Conservation (phyloP, 2,113 vertebrate species). For the Serinus canaria region DNA sequence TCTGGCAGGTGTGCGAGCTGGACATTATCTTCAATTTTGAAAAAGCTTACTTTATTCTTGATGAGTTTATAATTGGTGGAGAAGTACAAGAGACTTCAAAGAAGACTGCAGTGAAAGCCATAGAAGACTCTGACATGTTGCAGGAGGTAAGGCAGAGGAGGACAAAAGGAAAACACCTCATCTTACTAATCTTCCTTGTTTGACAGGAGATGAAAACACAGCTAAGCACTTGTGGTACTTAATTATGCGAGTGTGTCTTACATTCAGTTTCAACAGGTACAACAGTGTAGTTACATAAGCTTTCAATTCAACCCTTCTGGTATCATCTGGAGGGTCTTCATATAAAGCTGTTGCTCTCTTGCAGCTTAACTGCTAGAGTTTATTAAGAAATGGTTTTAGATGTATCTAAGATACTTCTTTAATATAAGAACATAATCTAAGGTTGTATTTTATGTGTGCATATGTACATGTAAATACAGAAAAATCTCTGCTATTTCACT, state of each 20-base stretch:
- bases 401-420: background rate
- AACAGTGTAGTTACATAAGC: background rate
- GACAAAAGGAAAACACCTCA: background rate
- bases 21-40: conserved; percentile 98
- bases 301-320: background rate
- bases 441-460: background rate
- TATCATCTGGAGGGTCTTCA: background rate
- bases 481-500: background rate
- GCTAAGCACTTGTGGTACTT: background rate
- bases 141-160: conserved; percentile 85
- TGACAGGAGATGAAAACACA: background rate
- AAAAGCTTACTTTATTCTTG: conserved; percentile 95
- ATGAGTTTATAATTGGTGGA: conserved; percentile 92
- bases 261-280: background rate
- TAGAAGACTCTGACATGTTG: conserved; percentile 87
- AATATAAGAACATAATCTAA: background rate
- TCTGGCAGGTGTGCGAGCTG: conserved; percentile 88
- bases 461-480: background rate
- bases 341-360: background rate
- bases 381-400: background rate
- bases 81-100: conserved; percentile 93
- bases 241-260: background rate
- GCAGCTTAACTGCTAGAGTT: background rate
- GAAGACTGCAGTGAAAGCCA: conserved; percentile 75
- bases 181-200: background rate